Evolutionary conservation across 2,888 invertebrate species (phyloP), one percentile per base, ranked within the genome.

Genomic region (Tipula helvola): DNA sequence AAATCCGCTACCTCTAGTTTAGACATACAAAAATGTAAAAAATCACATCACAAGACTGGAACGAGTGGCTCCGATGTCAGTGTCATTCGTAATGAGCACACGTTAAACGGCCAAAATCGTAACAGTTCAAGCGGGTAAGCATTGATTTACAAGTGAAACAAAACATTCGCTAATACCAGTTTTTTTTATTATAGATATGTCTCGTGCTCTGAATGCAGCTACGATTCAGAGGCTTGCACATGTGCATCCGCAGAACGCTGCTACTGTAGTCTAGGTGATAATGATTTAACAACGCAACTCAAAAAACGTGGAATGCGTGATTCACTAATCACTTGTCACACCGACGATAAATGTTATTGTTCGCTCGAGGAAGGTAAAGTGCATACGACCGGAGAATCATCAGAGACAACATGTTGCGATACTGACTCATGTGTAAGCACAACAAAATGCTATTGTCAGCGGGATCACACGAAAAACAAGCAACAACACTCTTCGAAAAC

Each of bases 371-470:
- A 93, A 47, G 89, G 89, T 10, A 92, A 91, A 87, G 92, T 92
- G 2, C 93, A 92, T 52, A 89, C 92, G 85, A 89, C 92, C 85
- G 92, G 91, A 87, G 89, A 90, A n/a, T 91, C 92, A 44, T 90
- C 91, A 71, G 91, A 90, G 88, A 92, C 90, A 0, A 92, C 93
- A 3, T 95, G 93, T 89, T 97, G 97, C 89, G 95, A 95, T 16
- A 96, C 97, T 0, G 97, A 97, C 90, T 96, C 96, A 89, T 97
- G 97, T 90, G 94, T 96, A 0, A 96, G 96, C 88, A 95, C 95
- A 89, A 97, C 97, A 90, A 97, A 97, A 90, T 97, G 97, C 90
- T 97, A 97, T 90, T 97, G 97, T 90, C 94, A 90, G 90, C 88
- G 87, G 28, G 86, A 87, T 71, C 36, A 85, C 12, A 42, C 85